Evolutionary conservation across 2,888 invertebrate genomes (phyloP), one percentile per base, ranked within the genome.

Genomic region (Machimus atricapillus): DNA sequence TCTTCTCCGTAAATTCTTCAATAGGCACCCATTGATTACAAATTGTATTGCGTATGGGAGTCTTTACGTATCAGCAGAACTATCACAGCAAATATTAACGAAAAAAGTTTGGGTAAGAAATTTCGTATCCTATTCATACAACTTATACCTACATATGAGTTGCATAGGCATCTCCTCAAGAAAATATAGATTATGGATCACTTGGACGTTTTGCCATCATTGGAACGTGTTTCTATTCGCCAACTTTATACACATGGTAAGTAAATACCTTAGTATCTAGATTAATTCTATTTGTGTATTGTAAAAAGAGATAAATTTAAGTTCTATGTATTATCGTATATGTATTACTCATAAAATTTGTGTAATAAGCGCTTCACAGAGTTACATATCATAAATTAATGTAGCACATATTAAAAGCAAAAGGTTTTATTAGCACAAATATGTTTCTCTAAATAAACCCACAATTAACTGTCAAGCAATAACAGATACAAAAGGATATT

Each of bases 51-150:
- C 96, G 52, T 97, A 97, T 91, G 97, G 96, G 6, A 93, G 94
- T 0, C 94, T 97, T 89, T 97, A 96, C 91, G 94, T 95, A 0
- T 95, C 95, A 5, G 97, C 97, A 0, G 97, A 97, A 91, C 94
- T 96, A 87, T 95, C 96, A 0, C 97, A 97, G 91, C 97, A 97
- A 92, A 94, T 95, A 9, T 93, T 96, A 88, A 95, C 94, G 86
- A 96, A 94, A 90, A 94, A 94, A 90, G 92, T 95, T 88, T 90
- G 95, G 93, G 97, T 97, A 93, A 94, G 34, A 19, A 9, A 23
- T 77, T 31, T 74, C 12, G 14, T 85, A 8, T 12, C 34, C 40
- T 37, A 40, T 31, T 52, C 27, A 66, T 66, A 1, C 19, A 78
- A 37, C 0, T 56, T 34, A 56, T 76, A n/a, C 6, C 34, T 34